Percentiles rank a stretch among this genome's conserved stretches.
Evolutionary conservation across 2,888 invertebrate genomes (phyloP).

Genomic region (Fragum whitleyi): DNA sequence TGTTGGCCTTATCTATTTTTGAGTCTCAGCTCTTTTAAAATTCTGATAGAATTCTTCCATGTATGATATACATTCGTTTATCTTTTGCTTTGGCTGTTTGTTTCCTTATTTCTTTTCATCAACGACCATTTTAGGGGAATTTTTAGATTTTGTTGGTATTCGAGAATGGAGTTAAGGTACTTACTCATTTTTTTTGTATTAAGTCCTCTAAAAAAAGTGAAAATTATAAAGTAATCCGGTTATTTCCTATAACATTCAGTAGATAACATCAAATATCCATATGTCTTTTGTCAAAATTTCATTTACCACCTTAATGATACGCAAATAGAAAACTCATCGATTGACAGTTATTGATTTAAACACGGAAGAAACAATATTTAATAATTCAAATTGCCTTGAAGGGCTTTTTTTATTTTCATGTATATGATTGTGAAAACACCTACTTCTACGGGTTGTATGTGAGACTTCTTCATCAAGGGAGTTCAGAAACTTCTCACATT

Average conservation of each 20-base stretch:
- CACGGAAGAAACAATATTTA: constrained; percentile 8
- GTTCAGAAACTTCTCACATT: no score
- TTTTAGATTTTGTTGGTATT: no score
- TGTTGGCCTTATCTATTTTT: no score
- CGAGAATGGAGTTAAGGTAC: no score
- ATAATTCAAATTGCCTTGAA: neutral
- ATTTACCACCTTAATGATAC: neutral
- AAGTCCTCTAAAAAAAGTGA: neutral
- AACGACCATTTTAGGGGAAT: no score
- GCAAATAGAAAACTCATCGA: neutral
- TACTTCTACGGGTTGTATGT: neutral
- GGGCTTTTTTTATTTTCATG: neutral
- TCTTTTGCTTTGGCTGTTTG: no score
- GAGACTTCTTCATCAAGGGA: no score
- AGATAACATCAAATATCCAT: neutral
- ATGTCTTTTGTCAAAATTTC: neutral
- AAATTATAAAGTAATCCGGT: neutral
- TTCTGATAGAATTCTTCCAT: no score
- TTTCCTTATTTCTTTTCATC: no score
- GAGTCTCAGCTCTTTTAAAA: no score
- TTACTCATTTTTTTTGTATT: constrained; percentile 4
- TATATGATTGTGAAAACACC: neutral
- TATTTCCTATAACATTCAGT: neutral
- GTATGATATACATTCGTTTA: no score
- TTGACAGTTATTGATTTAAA: constrained; percentile 29